Evolutionary conservation across 64 coral and sea anemone species (phyloP).

Genomic region (Pocillopora verrucosa): DNA sequence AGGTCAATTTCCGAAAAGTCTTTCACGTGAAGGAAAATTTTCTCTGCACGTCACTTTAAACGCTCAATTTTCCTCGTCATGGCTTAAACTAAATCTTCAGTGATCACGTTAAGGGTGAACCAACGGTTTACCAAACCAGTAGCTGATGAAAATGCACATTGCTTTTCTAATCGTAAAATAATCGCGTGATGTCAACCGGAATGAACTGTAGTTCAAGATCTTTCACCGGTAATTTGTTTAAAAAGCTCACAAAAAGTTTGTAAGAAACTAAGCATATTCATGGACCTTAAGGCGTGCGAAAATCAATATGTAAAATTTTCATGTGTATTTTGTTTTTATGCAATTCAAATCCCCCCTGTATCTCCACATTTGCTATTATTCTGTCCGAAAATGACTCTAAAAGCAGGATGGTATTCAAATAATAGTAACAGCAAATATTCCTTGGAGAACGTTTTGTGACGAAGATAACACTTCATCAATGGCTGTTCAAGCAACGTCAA

Average conservation of each 20-base stretch:
- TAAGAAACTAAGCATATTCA: neutral
- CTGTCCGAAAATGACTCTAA: neutral
- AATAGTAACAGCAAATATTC: neutral
- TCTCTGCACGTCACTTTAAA: too few relatives aligned
- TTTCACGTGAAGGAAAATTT: too few relatives aligned
- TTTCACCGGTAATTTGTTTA: neutral
- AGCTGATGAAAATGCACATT: too few relatives aligned
- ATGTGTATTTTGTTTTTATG: neutral
- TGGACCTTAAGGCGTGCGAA: neutral
- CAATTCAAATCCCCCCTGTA: neutral
- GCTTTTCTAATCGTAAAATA: too few relatives aligned
- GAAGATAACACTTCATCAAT: neutral
- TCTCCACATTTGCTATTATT: neutral
- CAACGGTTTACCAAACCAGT: too few relatives aligned
- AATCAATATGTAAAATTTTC: neutral
- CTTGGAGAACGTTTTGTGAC: neutral
- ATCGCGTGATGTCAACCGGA: too few relatives aligned
- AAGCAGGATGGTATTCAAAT: neutral
- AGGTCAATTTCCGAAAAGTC: too few relatives aligned
- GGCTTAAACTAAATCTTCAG: too few relatives aligned
- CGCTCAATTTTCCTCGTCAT: too few relatives aligned
- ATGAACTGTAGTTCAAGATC: too few relatives aligned
- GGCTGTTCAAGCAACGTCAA: neutral
- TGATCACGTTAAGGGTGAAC: too few relatives aligned
- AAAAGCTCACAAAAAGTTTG: neutral